Evolutionary conservation across 2,113 vertebrate genomes (phyloP).

Genomic region (Zapornia atra): DNA sequence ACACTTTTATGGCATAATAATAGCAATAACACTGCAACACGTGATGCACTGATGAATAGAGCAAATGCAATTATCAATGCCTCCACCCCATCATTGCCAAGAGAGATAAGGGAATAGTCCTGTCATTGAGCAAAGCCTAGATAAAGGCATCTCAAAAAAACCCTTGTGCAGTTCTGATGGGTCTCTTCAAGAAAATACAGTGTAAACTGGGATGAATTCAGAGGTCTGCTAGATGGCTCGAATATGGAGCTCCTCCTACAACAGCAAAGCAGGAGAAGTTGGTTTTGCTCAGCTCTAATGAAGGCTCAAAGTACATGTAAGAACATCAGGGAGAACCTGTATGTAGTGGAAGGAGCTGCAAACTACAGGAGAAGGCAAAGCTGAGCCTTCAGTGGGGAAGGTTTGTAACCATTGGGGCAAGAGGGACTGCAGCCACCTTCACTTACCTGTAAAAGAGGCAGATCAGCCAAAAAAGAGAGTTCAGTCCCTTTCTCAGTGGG

Average conservation of each 20-base stretch:
- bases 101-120: background rate
- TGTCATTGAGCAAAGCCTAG: background rate
- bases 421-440: background rate
- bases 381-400: background rate
- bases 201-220: background rate
- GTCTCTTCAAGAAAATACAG: background rate
- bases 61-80: background rate
- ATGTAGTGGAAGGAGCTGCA: background rate
- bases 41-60: background rate
- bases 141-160: background rate
- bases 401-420: background rate
- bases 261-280: background rate
- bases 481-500: background rate
- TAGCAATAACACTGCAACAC: accelerated
- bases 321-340: background rate
- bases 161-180: background rate
- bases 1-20: background rate
- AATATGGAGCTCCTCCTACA: background rate
- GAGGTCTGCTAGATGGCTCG: background rate
- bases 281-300: background rate
- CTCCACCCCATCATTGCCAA: background rate
- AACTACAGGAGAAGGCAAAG: background rate
- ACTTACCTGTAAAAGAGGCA: background rate
- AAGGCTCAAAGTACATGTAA: background rate
- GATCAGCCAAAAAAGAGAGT: background rate